Base-by-base conservation (phyloP, 2,113 vertebrate genomes). In the Hiodon alosoides region DNA sequence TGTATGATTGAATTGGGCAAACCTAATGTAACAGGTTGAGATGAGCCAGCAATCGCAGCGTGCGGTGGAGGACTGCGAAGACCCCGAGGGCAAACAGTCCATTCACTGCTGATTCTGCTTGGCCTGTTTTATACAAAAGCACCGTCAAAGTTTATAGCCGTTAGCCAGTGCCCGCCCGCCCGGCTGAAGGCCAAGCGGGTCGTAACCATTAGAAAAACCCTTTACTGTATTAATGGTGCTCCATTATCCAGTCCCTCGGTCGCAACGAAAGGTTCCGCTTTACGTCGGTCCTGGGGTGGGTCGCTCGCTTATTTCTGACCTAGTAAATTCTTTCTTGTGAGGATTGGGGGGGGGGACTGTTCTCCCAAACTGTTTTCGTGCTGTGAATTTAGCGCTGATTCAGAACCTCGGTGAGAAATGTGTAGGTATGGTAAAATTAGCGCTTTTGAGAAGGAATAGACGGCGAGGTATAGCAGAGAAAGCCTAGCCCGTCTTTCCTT, bases 11-110 rank as follows among this genome's bases (percentile, higher is more conserved):
- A 69, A 73, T 78, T 73, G 77, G 31, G 58, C 65, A 68, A 65
- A 64, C 50, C n/a, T 74, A 69, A 78, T 65, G 77, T 70, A 78
- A 71, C 72, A 69, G 67, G 77, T 74, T 78, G 71, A 71, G 67
- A 78, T 51, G 58, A 62, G 71, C 47, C 76, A 65, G 72, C 62
- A 61, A 77, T 66, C 46, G 64, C 65, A n/a, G 7, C 66, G 60
- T 47, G 61, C 61, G 53, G 69, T 47, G 58, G 71, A 68, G 66
- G 57, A 54, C 17, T 73, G 65, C 61, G 50, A 65, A 69, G 5
- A 73, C 67, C 77, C 72, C 53, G 8, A 48, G 72, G 77, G 67
- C 66, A 74, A 75, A 61, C 72, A 73, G 31, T 75, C 67, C 77
- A 65, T 74, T 71, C 58, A 69, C 72, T 71, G 11, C 55, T 70